Conservation (phyloP, 2,797 vertebrate genomes). For the Sebastes hopkinsi region DNA sequence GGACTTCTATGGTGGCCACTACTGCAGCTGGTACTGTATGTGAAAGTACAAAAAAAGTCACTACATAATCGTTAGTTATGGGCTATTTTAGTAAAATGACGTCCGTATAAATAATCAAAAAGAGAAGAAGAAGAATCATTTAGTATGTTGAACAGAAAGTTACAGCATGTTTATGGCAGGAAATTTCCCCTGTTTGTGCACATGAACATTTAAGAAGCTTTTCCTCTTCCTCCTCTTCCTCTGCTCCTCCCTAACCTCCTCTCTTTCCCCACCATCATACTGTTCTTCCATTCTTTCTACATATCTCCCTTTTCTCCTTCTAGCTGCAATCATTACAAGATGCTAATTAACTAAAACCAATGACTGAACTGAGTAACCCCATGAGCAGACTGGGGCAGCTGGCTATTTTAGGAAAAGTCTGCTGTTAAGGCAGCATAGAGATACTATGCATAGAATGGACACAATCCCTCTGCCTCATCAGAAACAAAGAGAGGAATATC, state of each 20-base stretch:
- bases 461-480: slow-evolving; percentile 2
- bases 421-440: slow-evolving; percentile 17
- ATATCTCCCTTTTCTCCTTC: slow-evolving; percentile 11
- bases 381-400: slow-evolving; percentile 41
- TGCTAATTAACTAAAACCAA: slow-evolving; percentile 72
- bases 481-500: slow-evolving; percentile 22
- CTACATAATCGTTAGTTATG: neutral
- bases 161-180: neutral
- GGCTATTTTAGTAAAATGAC: neutral
- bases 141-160: neutral
- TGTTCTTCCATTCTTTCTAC: slow-evolving; percentile 4
- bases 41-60: neutral
- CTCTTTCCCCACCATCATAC: neutral
- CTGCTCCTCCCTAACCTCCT: neutral
- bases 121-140: neutral
- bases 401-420: slow-evolving; percentile 73
- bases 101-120: neutral
- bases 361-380: slow-evolving; percentile 76
- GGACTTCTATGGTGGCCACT: too few species aligned
- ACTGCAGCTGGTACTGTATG: neutral
- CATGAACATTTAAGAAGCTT: neutral
- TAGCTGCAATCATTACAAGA: slow-evolving; percentile 71
- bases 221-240: neutral
- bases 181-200: neutral
- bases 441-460: slow-evolving; percentile 15